phyloP scores from a whole-genome alignment of 1,140 invertebrate genomes.

The Anastrepha ludens region DNA sequence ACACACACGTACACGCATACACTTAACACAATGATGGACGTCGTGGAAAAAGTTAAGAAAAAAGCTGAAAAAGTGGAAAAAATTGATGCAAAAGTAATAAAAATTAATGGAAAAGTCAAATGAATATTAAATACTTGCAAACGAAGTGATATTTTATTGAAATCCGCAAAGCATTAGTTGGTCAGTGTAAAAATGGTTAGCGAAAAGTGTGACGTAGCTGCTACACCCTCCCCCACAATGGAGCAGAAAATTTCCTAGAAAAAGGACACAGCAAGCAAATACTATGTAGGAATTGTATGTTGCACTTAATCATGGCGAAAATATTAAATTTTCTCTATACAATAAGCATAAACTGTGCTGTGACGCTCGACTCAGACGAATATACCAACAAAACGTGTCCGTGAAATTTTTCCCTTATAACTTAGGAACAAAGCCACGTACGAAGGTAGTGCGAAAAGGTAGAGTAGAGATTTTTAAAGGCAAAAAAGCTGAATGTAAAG shows the following conservation, averaged over 20 bases:
- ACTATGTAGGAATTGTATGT: not conserved
- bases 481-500: not conserved
- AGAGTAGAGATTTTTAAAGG: not conserved
- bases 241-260: not conserved
- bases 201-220: constrained; percentile 14
- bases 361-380: not conserved
- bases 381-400: not conserved
- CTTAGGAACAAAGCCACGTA: not conserved
- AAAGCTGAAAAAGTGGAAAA: not conserved
- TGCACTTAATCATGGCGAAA: too few relatives aligned
- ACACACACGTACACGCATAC: not conserved
- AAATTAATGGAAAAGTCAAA: not conserved
- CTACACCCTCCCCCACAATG: not conserved
- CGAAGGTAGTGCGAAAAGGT: not conserved
- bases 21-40: not conserved
- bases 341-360: not conserved
- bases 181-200: not conserved
- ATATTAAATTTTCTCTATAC: not conserved
- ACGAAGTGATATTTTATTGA: not conserved
- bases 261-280: not conserved
- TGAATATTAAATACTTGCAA: not conserved
- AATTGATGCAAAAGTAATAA: not conserved
- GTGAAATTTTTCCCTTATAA: not conserved
- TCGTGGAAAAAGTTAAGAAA: constrained; percentile 3
- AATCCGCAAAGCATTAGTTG: too few relatives aligned